Conservation (phyloP, 1,140 invertebrate species). For the Phenacoccus solenopsis region DNA sequence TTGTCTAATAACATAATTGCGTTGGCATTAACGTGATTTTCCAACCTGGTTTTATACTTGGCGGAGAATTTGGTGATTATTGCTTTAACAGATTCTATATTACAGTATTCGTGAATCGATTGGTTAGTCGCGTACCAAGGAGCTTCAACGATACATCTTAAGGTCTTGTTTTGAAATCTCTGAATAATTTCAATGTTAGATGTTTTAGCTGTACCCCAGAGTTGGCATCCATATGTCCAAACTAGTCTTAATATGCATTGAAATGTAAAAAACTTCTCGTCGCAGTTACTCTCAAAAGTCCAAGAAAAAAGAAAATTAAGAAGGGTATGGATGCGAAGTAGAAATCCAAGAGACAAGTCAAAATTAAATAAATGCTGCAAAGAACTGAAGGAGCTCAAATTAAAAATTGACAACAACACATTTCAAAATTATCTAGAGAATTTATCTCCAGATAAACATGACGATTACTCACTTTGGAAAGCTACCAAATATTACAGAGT, state of each 20-base stretch:
- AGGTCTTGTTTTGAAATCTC: conserved; percentile 19
- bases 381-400: too few relatives aligned
- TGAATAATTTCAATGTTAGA: conserved; percentile 28
- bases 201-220: conserved; percentile 29
- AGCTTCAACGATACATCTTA: neutral
- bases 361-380: too few relatives aligned
- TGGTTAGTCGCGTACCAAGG: neutral
- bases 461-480: too few relatives aligned
- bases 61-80: neutral
- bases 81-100: conserved; percentile 5
- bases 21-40: neutral
- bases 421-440: too few relatives aligned
- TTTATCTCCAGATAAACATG: too few relatives aligned
- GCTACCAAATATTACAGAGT: too few relatives aligned
- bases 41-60: neutral
- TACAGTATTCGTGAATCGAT: neutral
- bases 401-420: too few relatives aligned
- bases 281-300: too few relatives aligned
- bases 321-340: too few relatives aligned
- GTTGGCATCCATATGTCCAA: conserved; percentile 30
- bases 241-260: conserved; percentile 30
- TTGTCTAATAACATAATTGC: neutral
- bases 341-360: too few relatives aligned
- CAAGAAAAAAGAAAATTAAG: too few relatives aligned
- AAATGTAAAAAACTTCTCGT: too few relatives aligned